phyloP scores from a whole-genome alignment of 1,140 invertebrate genomes.

The Drosophila kurseongensis region DNA sequence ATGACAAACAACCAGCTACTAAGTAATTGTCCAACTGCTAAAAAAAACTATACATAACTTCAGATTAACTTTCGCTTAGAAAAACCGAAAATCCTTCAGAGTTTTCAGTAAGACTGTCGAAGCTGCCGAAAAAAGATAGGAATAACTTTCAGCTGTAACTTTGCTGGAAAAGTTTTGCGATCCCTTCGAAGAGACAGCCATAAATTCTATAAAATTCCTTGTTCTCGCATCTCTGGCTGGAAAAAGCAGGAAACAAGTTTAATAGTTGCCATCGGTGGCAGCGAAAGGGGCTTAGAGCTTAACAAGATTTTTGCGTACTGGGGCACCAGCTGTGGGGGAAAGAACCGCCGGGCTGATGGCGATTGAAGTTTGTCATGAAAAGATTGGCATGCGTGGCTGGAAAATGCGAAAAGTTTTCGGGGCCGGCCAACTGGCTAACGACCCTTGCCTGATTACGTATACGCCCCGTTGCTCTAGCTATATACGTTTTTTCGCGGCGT shows the following conservation, averaged over 20 bases:
- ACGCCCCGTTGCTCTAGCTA: constrained; percentile 57
- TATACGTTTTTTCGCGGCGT: constrained; percentile 6
- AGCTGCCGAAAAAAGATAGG: constrained; percentile 44
- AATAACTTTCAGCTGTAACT: constrained; percentile 39
- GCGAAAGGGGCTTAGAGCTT: constrained; percentile 43
- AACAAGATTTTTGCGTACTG: constrained; percentile 59
- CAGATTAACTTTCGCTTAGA: constrained; percentile 25
- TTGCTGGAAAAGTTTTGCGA: constrained; percentile 56
- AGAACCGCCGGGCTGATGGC: constrained; percentile 28
- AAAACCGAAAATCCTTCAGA: constrained; percentile 20
- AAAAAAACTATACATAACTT: not conserved
- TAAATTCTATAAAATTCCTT: constrained; percentile 77
- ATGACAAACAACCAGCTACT: not conserved
- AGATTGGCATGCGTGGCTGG: constrained; percentile 58
- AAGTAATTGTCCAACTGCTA: not conserved
- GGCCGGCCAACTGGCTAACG: constrained; percentile 65
- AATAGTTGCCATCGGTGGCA: constrained; percentile 62
- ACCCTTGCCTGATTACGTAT: constrained; percentile 76
- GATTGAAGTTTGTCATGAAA: constrained; percentile 55
- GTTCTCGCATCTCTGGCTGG: constrained; percentile 2
- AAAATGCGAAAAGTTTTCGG: constrained; percentile 63
- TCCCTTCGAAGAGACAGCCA: constrained; percentile 70
- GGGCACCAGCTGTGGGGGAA: constrained; percentile 7
- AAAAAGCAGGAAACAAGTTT: constrained; percentile 77
- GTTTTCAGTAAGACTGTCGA: not conserved